Evolutionary conservation across 2,888 invertebrate species (phyloP).

Genomic region (Aphidoletes aphidimyza): DNA sequence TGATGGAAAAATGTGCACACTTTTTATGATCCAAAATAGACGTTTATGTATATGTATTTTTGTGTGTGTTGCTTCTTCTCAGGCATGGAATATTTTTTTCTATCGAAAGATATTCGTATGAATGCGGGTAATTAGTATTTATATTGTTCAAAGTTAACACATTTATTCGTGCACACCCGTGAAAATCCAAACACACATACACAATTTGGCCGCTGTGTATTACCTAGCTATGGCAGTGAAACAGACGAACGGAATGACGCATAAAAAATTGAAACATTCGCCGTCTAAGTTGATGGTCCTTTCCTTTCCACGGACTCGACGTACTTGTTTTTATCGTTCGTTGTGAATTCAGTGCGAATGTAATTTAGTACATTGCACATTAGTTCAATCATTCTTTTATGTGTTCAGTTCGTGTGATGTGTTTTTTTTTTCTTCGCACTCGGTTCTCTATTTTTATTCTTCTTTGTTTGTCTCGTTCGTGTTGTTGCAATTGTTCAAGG

Average conservation of each 20-base stretch:
- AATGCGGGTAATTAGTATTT: constrained; percentile 53
- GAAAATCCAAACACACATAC: not conserved
- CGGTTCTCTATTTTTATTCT: not conserved
- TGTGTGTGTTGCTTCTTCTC: not conserved
- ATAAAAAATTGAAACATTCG: constrained; percentile 22
- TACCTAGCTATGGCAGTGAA: not conserved
- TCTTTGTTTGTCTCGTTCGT: not conserved
- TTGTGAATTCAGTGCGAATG: constrained; percentile 33
- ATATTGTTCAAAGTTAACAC: constrained; percentile 54
- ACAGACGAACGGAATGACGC: no score
- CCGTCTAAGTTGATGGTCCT: constrained; percentile 38
- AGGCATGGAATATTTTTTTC: no score
- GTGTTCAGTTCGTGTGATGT: constrained; percentile 18
- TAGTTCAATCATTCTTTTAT: constrained; percentile 54
- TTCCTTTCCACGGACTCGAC: constrained; percentile 39
- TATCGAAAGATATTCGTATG: not conserved
- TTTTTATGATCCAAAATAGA: not conserved
- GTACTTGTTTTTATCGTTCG: constrained; percentile 50
- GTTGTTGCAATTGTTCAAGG: not conserved
- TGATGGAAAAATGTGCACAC: constrained; percentile 30
- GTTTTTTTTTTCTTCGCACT: not conserved
- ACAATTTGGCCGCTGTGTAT: not conserved
- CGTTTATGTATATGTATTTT: not conserved
- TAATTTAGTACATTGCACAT: constrained; percentile 52
- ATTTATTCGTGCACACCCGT: constrained; percentile 14